These are phyloP conservation scores for Paraplagusia blochii DNA, from an alignment of 2,113 vertebrate genomes.

Conservation along the genomic window DNA sequence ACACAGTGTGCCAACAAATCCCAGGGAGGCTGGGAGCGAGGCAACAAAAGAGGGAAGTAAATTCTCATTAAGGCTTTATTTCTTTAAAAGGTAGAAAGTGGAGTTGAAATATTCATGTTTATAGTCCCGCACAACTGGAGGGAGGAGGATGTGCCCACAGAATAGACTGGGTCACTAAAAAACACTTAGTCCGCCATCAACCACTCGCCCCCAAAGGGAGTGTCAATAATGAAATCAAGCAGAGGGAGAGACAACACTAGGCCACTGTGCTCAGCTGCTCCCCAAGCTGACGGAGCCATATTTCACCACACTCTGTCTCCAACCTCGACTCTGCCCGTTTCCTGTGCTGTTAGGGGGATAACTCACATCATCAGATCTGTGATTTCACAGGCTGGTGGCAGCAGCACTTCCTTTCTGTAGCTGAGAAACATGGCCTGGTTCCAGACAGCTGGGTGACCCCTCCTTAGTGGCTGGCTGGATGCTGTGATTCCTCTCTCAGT, in stretches of 20 bases:
- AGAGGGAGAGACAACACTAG: constrained; percentile 38
- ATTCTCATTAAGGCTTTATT: constrained; percentile 68
- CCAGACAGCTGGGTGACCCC: constrained; percentile 60
- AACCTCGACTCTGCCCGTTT: constrained; percentile 44
- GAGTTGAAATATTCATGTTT: constrained; percentile 60
- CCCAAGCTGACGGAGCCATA: constrained; percentile 54
- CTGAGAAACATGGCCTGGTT: constrained; percentile 41
- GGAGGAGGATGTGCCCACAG: constrained; percentile 41
- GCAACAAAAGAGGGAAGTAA: constrained; percentile 53
- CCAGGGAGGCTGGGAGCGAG: constrained; percentile 38
- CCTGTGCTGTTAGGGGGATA: constrained; percentile 46
- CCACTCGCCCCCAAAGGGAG: constrained; percentile 40
- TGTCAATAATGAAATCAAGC: constrained; percentile 62
- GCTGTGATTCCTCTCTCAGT: constrained; percentile 35
- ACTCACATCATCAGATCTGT: constrained; percentile 59
- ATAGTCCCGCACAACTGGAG: constrained; percentile 63
- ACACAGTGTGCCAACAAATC: constrained; percentile 56
- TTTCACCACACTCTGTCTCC: constrained; percentile 55
- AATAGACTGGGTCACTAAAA: constrained; percentile 32
- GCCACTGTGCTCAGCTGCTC: constrained; percentile 30
- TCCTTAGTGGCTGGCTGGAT: constrained; percentile 36
- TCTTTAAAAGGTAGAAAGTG: constrained; percentile 51
- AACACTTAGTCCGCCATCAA: background rate
- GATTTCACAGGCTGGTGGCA: constrained; percentile 58
- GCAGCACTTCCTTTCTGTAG: constrained; percentile 28